Evolutionary conservation across 92 coral and sea anemone genomes (phyloP).

Genomic region (Scolanthus callimorphus): DNA sequence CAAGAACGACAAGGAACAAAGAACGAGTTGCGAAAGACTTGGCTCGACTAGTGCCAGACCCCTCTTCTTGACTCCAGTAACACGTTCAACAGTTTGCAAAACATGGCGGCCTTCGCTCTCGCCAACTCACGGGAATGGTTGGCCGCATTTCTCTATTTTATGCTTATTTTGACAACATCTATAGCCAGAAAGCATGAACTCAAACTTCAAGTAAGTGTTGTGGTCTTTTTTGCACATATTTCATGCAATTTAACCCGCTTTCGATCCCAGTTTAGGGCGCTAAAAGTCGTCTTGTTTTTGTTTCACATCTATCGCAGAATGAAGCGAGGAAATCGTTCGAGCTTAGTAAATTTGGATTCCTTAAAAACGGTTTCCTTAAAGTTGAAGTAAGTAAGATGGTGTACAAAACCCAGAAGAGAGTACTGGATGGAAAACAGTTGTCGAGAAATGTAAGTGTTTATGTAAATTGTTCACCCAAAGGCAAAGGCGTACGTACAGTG

Average conservation of each 20-base stretch:
- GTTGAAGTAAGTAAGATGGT: constrained; percentile 55
- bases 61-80: constrained; percentile 14
- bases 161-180: not conserved
- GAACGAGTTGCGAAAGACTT: no score
- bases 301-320: constrained; percentile 29
- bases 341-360: constrained; percentile 83
- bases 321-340: constrained; percentile 76
- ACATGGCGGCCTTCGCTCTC: constrained; percentile 61
- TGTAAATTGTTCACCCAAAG: not conserved
- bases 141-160: constrained; percentile 21
- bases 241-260: not conserved
- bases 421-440: not conserved
- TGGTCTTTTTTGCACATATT: not conserved
- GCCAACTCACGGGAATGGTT: constrained; percentile 1
- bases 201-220: constrained; percentile 21
- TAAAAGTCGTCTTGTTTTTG: not conserved
- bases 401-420: constrained; percentile 8
- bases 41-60: no score
- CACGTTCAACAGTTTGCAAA: constrained; percentile 30
- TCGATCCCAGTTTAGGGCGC: not conserved
- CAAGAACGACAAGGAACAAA: no score
- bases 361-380: constrained; percentile 58
- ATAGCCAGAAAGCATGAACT: constrained; percentile 27
- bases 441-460: constrained; percentile 21
- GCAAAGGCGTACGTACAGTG: not conserved